phyloP scores from a whole-genome alignment of 2,888 invertebrate species.

The Caradrina kadenii region DNA sequence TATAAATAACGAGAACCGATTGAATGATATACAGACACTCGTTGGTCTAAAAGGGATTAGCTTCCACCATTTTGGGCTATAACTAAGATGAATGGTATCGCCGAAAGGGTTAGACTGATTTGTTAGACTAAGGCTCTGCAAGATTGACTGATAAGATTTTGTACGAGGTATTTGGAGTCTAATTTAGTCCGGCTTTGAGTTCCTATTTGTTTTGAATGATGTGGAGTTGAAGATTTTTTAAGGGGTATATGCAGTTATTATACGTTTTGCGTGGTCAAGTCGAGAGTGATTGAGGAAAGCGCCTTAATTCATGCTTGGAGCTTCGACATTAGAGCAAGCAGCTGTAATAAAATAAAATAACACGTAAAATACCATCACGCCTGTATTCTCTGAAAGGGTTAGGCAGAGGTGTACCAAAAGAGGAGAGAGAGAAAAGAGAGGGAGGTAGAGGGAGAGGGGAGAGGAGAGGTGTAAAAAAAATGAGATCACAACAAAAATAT shows the following conservation, averaged over 20 bases:
- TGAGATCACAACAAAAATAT: too few relatives aligned
- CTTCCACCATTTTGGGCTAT: conserved; percentile 53
- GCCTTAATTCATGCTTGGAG: background rate
- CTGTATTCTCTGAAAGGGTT: too few relatives aligned
- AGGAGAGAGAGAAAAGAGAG: too few relatives aligned
- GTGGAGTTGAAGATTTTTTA: background rate
- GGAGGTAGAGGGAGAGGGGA: too few relatives aligned
- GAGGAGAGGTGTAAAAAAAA: too few relatives aligned
- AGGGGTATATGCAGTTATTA: background rate
- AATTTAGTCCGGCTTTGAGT: conserved; percentile 1
- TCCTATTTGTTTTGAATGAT: background rate
- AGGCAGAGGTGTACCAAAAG: too few relatives aligned
- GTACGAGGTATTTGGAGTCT: background rate
- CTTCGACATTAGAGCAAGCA: too few relatives aligned
- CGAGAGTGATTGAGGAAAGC: background rate
- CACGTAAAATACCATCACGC: too few relatives aligned
- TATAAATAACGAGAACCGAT: conserved; percentile 62
- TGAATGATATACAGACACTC: conserved; percentile 58
- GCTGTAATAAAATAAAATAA: too few relatives aligned
- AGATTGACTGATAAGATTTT: conserved; percentile 54
- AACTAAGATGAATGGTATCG: conserved; percentile 60
- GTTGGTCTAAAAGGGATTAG: conserved; percentile 61
- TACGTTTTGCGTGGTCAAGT: too few relatives aligned
- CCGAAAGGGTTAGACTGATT: conserved; percentile 59
- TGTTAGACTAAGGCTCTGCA: conserved; percentile 36